Evolutionary conservation across 2,797 vertebrate genomes (phyloP).

Genomic region (Hemibagrus guttatus): DNA sequence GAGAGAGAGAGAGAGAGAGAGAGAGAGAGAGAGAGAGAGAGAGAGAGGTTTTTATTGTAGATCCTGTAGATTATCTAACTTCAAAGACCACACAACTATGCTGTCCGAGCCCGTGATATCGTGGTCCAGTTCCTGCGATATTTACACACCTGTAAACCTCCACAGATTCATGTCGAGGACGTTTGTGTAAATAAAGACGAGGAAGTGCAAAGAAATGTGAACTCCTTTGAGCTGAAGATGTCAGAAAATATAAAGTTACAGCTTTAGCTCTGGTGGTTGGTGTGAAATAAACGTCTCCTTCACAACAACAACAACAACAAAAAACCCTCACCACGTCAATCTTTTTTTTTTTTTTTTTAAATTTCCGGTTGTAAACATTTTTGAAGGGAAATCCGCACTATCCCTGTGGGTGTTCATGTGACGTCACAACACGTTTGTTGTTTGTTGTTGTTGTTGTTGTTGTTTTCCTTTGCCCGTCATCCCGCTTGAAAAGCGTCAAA

Average conservation of each 20-base stretch:
- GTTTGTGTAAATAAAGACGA: too few relatives aligned
- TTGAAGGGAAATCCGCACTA: background rate
- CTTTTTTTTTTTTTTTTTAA: background rate
- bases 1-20: too few relatives aligned
- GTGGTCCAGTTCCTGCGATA: background rate
- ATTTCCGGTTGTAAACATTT: background rate
- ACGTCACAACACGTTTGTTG: background rate
- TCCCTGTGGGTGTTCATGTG: background rate
- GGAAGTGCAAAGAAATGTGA: too few relatives aligned
- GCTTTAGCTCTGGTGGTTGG: background rate
- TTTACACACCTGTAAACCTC: too few relatives aligned
- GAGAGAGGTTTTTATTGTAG: background rate
- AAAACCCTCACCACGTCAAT: background rate
- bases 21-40: too few relatives aligned
- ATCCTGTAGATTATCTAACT: slow-evolving; percentile 20
- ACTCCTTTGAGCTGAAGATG: background rate
- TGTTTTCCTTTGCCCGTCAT: background rate
- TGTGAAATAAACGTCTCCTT: slow-evolving; percentile 11
- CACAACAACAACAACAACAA: background rate
- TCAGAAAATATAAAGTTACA: background rate
- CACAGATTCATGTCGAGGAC: too few relatives aligned
- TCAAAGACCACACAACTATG: background rate
- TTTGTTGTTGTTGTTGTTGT: background rate
- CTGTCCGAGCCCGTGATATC: background rate
- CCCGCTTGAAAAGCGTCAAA: background rate